Evolutionary conservation across 92 coral and sea anemone species (phyloP), one percentile per base, ranked within the genome.

Genomic region (Paragorgia papillata): DNA sequence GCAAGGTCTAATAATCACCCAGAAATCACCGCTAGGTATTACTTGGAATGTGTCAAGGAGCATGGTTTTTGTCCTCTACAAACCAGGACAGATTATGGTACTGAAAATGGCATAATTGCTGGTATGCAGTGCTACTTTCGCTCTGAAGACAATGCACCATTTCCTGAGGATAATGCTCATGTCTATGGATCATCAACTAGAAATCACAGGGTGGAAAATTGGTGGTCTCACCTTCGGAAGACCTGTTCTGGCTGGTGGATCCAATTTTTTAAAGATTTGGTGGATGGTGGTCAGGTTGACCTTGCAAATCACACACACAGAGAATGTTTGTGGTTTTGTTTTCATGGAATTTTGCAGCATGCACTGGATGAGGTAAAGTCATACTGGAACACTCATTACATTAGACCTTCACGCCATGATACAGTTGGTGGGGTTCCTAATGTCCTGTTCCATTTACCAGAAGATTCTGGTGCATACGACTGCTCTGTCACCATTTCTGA

Each of bases 361-460:
- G 89, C 84, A 65, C 89, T 88, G 41, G 84, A 88, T 50, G 79
- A 85, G 30, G 89, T 89, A 62, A 79, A 66, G 60, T 82, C 63
- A 40, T 87, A 88, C 55, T 88, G 89, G 92, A 88, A 85, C 68
- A 81, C 69, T 54, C 89, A 89, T 71, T 75, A 76, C 69, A 89
- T 85, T 33, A 82, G 89, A 20, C 54, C 55, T 22, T 82, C 88
- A 73, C 60, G 86, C 1, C 88, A 85, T 81, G 89, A 74, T 89
- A n/a, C n/a, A 66, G 81, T 89, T 39, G 59, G 89, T 41, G 92
- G 89, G 40, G 83, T 85, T n/a, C 89, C 92, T 39, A 86, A 88
- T 40, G 66, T 84, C 69, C 73, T 88, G 66, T 81, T 62, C 41
- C 76, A 56, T 74, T 80, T 88, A 50, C 86, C 89, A 37, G 86